Evolutionary conservation across 2,797 vertebrate genomes (phyloP).

Genomic region (Geotria australis): DNA sequence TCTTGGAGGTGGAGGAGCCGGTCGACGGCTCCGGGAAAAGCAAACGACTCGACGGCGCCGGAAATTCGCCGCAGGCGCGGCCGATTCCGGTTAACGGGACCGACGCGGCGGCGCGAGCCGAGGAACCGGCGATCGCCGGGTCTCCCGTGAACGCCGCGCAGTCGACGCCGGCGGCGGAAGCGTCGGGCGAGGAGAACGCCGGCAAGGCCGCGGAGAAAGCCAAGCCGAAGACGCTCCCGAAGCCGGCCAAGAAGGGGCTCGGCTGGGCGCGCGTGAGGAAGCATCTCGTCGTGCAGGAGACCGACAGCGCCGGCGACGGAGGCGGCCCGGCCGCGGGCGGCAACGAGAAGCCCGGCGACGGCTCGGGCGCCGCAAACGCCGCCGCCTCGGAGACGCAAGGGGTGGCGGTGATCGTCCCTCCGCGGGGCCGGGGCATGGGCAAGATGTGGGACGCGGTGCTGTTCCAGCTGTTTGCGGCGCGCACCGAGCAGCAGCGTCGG

Average conservation of each 20-base stretch:
- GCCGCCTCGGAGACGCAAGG: conserved; percentile 2
- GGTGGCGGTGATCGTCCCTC: not conserved
- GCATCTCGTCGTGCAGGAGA: conserved; percentile 36
- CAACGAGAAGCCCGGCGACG: conserved; percentile 2
- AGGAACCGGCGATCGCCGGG: not conserved
- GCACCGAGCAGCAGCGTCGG: conserved; percentile 7
- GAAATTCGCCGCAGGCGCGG: not conserved
- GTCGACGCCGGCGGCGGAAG: not conserved
- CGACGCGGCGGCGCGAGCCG: not conserved
- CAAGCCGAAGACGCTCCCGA: conserved; percentile 9
- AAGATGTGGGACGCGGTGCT: conserved; percentile 80
- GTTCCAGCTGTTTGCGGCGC: conserved; percentile 39
- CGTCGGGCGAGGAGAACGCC: not conserved
- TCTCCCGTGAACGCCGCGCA: not conserved
- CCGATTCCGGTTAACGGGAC: not conserved
- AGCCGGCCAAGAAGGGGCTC: conserved; percentile 13
- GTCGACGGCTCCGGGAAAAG: not conserved
- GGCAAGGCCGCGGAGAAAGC: not conserved
- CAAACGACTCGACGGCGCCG: not conserved
- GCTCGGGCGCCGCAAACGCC: conserved; percentile 2
- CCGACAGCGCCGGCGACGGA: not conserved
- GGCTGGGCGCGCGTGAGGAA: conserved; percentile 58
- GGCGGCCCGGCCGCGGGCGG: conserved; percentile 2
- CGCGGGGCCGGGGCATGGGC: conserved; percentile 18
- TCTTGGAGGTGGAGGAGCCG: not conserved